These are phyloP conservation scores for Acrocephalus kingi DNA, from an alignment of 2,113 vertebrate genomes.

Conservation along the genomic window DNA sequence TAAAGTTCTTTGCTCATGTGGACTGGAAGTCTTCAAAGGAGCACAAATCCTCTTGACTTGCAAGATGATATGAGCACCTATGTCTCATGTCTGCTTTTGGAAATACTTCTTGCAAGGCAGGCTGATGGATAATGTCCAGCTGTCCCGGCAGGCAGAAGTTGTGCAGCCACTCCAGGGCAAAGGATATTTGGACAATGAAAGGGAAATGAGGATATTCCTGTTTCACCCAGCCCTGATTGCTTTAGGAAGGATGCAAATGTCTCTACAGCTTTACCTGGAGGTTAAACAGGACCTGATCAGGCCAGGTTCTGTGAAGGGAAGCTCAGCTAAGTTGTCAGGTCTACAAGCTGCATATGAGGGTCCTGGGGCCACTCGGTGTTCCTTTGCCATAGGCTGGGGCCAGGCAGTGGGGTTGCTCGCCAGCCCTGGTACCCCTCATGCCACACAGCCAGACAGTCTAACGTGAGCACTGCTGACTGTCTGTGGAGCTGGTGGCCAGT, in stretches of 20 bases:
- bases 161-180: not conserved
- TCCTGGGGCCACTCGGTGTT: not conserved
- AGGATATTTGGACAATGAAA: constrained; percentile 14
- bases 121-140: not conserved
- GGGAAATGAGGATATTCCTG: constrained; percentile 36
- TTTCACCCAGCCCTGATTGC: not conserved
- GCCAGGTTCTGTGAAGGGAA: not conserved
- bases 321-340: not conserved
- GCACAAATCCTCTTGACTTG: not conserved
- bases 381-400: not conserved
- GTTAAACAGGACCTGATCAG: not conserved
- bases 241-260: not conserved
- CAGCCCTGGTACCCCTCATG: not conserved
- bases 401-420: not conserved
- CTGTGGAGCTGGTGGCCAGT: not conserved
- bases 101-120: not conserved
- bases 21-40: not conserved
- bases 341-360: accelerated
- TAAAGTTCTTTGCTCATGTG: not conserved
- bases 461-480: accelerated
- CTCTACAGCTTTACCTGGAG: not conserved
- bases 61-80: not conserved
- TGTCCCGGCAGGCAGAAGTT: not conserved
- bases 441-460: not conserved
- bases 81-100: not conserved